phyloP scores from a whole-genome alignment of 1,140 invertebrate species.

The Drosophila yakuba region DNA sequence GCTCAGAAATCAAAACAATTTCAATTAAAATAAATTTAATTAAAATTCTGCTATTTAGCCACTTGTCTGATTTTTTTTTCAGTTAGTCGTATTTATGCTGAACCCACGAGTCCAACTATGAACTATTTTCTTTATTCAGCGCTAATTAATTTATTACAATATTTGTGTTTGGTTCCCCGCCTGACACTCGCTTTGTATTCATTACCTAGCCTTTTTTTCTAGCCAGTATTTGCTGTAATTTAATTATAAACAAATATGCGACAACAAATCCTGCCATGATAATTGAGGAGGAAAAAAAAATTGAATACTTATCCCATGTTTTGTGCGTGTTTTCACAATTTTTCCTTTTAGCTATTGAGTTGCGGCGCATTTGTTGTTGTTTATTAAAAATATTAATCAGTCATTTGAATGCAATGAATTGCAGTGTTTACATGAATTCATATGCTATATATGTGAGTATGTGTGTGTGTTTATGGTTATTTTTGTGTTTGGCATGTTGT shows the following conservation, averaged over 20 bases:
- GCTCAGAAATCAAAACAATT: conserved; percentile 66
- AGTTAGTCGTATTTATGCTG: conserved; percentile 5
- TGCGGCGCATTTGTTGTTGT: conserved; percentile 37
- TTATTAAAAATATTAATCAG: conserved; percentile 84
- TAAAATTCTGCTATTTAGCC: conserved; percentile 58
- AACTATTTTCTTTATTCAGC: conserved; percentile 72
- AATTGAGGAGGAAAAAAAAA: conserved; percentile 31
- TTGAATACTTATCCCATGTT: conserved; percentile 43
- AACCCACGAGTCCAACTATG: conserved; percentile 35
- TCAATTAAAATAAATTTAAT: conserved; percentile 79
- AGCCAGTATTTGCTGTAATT: conserved; percentile 62
- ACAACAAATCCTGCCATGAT: conserved; percentile 58
- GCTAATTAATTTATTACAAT: conserved; percentile 81
- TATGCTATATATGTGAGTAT: conserved; percentile 11
- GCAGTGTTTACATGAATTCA: conserved; percentile 45
- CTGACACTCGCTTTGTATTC: conserved; percentile 40
- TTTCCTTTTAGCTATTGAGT: conserved; percentile 41
- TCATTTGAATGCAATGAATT: conserved; percentile 84
- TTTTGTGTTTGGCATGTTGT: conserved; percentile 29
- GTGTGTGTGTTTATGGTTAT: conserved; percentile 24
- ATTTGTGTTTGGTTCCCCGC: conserved; percentile 52
- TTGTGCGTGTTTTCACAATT: conserved; percentile 34
- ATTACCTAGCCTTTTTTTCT: conserved; percentile 23
- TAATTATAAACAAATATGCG: conserved; percentile 80
- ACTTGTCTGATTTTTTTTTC: conserved; percentile 15